Evolutionary conservation across 1,140 invertebrate genomes (phyloP), one percentile per base, ranked within the genome.

Genomic region (Helicoverpa armigera): DNA sequence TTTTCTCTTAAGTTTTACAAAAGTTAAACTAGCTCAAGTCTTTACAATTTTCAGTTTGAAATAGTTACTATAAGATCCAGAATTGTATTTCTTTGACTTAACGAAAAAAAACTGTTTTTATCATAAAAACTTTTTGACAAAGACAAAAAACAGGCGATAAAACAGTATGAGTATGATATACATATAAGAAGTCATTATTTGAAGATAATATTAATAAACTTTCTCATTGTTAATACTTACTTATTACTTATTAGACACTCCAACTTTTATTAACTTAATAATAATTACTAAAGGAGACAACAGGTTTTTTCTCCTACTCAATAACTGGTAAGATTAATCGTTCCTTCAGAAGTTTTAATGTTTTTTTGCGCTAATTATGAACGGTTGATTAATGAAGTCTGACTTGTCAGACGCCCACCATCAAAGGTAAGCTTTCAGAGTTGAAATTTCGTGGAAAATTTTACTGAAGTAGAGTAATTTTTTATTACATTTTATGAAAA

Each of bases 281-380:
- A 51, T 5, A 69, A 51, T 43, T 23, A 29, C 10, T 23, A 5
- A 14, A n/a, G 51, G 16, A 69, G 35, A 43, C 35, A 43, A 43
- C 35, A 43, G 35, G 35, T 43, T 43, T 43, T 43, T 43, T 43
- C 2, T 13, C 9, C 60, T 63, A 63, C 12, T 63, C 18, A 54
- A n/a, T 73, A 73, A 31, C 14, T 56, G 35, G 35, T 29, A 54
- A 67, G 50, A 77, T 77, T 67, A 77, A 77, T 77, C 50, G 50
- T 77, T 77, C 16, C 14, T 48, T 54, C 35, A 10, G 29, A 67
- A 65, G 61, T 67, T 31, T 67, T 29, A 54, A 50, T 13, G 61
- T 48, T 54, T 77, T 77, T 69, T 77, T 77, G 56, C 50, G 48
- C 61, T 77, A 67, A 77, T 77, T 77, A 77, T 54, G 75, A 54